Evolutionary conservation across 2,113 vertebrate genomes (phyloP).

Genomic region (Urocynchramus pylzowi): DNA sequence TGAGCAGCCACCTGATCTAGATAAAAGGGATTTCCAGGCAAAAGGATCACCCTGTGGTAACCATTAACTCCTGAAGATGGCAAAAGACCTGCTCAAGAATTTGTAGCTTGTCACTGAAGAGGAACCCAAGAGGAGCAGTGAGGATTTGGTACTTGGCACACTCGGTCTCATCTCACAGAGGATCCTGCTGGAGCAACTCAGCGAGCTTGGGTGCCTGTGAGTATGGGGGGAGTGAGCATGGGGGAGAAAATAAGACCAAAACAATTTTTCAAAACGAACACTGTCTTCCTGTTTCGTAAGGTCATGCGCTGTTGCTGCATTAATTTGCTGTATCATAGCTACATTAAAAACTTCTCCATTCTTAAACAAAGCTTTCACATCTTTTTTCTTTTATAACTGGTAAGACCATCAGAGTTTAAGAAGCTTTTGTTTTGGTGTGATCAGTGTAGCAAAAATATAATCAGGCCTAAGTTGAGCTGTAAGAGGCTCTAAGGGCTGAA

Average conservation of each 20-base stretch:
- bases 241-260: neutral
- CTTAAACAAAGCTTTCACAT: neutral
- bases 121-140: neutral
- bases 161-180: neutral
- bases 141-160: neutral
- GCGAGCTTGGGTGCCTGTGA: accelerated
- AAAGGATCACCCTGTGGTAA: neutral
- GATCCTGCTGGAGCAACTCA: neutral
- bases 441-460: neutral
- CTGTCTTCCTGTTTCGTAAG: neutral
- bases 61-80: neutral
- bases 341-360: neutral
- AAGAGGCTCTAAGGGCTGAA: neutral
- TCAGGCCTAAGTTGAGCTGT: neutral
- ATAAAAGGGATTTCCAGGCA: neutral
- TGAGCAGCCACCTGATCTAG: neutral
- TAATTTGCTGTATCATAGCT: neutral
- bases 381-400: neutral
- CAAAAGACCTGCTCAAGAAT: neutral
- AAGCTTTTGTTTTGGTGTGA: neutral
- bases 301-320: neutral
- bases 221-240: neutral
- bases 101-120: neutral
- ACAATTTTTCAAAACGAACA: accelerated
- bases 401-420: neutral